Evolutionary conservation across 2,888 invertebrate genomes (phyloP), one percentile per base, ranked within the genome.

Genomic region (Morpho helenor): DNA sequence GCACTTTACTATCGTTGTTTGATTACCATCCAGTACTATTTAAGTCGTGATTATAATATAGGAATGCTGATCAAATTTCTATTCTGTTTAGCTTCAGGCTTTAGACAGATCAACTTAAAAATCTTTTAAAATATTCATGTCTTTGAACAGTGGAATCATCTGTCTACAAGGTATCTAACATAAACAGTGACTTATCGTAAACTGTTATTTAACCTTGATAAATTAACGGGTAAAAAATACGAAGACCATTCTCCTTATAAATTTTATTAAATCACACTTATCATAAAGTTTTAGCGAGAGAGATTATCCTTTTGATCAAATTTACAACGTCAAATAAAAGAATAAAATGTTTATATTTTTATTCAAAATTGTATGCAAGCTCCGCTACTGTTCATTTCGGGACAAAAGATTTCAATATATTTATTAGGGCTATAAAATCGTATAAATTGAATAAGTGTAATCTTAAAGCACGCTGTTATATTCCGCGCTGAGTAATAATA

Each of bases 151-250:
- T 31, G 31, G 31, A 31, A 31, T 31, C 31, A 31, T 31, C 31
- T 31, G 31, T 31, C 16, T 16, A 16, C 16, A 16, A 16, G 31
- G 31, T 31, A 31, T 5, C 31, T 31, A 31, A 31, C 31, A 31
- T 31, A 31, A 31, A 31, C 31, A 31, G 31, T 31, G 31, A 31
- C 31, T 31, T 52, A 40, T 40, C 31, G 49, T 31, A 44, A 41
- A 52, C 60, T 48, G 60, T 56, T 60, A 56, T 40, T 49, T 47
- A 52, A 60, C 56, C 60, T 45, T 49, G 45, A 60, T 56, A 60
- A 52, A 45, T 41, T 56, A 60, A 60, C 60, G 56, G 60, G 31
- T 52, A 49, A 56, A 10, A 49, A 52, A 59, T 7, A 39, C 23
- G 41, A 8, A 54, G 16, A 22, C 8, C 47, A 54, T 48, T 54